A percentile compares a stretch with the other conserved stretches of the same genome.
These are phyloP conservation scores for Planiliza haematocheilus DNA, from an alignment of 2,113 vertebrate genomes.

Conservation along the genomic window DNA sequence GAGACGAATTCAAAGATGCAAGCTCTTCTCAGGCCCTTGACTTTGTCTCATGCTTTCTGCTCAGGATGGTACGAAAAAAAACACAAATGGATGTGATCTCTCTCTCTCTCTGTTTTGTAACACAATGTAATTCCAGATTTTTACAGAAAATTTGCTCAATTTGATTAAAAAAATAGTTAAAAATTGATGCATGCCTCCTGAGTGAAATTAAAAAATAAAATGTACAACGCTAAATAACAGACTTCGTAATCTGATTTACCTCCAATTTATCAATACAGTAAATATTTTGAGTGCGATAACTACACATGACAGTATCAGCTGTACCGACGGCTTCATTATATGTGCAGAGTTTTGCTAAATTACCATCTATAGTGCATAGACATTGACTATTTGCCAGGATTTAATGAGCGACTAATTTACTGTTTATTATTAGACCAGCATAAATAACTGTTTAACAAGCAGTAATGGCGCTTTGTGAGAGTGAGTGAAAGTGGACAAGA, in stretches of 20 bases:
- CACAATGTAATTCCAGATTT: not conserved
- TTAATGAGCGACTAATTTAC: slow-evolving; percentile 39
- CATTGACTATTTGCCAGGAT: slow-evolving; percentile 15
- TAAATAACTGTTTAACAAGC: slow-evolving; percentile 54
- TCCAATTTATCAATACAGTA: not conserved
- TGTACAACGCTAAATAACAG: not conserved
- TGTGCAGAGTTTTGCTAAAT: slow-evolving; percentile 14
- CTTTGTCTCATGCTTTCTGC: slow-evolving; percentile 31
- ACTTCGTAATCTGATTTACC: not conserved
- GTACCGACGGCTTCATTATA: slow-evolving; percentile 1
- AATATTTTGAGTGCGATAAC: not conserved
- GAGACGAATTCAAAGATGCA: slow-evolving; percentile 91
- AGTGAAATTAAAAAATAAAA: not conserved
- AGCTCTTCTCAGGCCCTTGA: slow-evolving; percentile 58
- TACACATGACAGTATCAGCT: not conserved
- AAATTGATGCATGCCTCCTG: not conserved
- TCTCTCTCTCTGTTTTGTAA: not conserved
- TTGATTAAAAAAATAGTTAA: not conserved
- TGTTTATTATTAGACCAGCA: slow-evolving; percentile 52
- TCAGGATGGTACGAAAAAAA: slow-evolving; percentile 30
- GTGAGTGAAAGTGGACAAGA: slow-evolving; percentile 76
- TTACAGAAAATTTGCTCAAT: slow-evolving; percentile 4
- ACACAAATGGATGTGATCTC: not conserved
- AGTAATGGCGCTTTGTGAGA: slow-evolving; percentile 51
- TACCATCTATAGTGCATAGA: slow-evolving; percentile 19